Base-by-base conservation (phyloP, 2,797 vertebrate genomes). In the Leptatherina wallacei region DNA sequence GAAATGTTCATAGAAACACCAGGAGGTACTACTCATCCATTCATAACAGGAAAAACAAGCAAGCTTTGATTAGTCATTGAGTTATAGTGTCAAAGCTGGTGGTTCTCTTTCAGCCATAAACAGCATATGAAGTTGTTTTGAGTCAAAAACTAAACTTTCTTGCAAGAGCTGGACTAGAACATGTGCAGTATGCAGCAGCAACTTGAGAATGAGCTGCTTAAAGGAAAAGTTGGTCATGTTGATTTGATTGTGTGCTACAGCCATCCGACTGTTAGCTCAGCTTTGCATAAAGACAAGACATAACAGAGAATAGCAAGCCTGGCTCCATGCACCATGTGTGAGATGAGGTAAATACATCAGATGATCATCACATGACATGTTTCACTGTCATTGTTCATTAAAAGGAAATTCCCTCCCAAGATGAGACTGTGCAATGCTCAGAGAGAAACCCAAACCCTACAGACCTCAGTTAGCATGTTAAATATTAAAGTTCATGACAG, bases 21-120 rank as follows among this genome's bases (percentile, higher is more conserved):
- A 68, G 29, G 8, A 40, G 47, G 4, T 30, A n/a, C 12, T 5
- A 6, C 18, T 0, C 6, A 42, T 20, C 40, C 35, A 27, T 11
- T 47, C 10, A 47, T 6, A 51, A 47, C 18, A 47, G 42, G 44
- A 22, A 59, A 42, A 59, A 69, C 51, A 61, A 49, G 27, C 32
- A 6, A 12, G 14, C 18, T 29, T 36, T 7, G 16, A 32, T 33
- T 4, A n/a, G 20, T 16, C 32, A 51, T 24, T 14, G n/a, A 4
- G 11, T 30, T 24, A 27, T 4, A 52, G 4, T 12, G 22, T 66
- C 14, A 56, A 44, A 12, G 18, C 24, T 55, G 33, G 51, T 18
- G 4, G 13, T 54, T 12, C 40, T 12, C 40, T 13, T 70, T 54
- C 58, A 32, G 20, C 8, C 29, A 0, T 2, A 44, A 38, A 64